Evolutionary conservation across 92 coral and sea anemone species (phyloP).

Genomic region (Zoanthus gigantus): DNA sequence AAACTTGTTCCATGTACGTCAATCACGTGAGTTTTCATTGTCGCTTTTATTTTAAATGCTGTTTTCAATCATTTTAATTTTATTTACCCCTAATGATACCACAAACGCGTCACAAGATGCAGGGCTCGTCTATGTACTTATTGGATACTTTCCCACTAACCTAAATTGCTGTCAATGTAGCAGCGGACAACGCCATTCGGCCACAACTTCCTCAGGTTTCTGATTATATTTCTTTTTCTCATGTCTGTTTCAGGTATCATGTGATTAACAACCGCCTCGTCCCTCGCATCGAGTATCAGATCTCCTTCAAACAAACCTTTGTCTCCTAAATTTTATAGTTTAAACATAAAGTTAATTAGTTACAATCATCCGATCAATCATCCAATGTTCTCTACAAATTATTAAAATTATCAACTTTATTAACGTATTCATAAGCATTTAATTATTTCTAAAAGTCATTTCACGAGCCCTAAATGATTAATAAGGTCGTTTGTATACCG

Average conservation of each 20-base stretch:
- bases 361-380: background rate
- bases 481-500: too few relatives aligned
- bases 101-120: too few relatives aligned
- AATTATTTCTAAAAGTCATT: too few relatives aligned
- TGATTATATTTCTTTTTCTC: constrained; percentile 58
- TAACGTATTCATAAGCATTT: too few relatives aligned
- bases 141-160: constrained; percentile 3
- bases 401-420: too few relatives aligned
- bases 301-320: constrained; percentile 80
- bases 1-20: too few relatives aligned
- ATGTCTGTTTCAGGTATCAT: constrained; percentile 57
- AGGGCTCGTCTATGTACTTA: too few relatives aligned
- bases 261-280: constrained; percentile 64
- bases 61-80: too few relatives aligned
- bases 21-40: too few relatives aligned
- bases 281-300: constrained; percentile 57
- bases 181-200: constrained; percentile 50
- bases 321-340: constrained; percentile 10
- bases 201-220: constrained; percentile 54
- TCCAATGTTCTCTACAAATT: background rate
- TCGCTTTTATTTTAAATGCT: too few relatives aligned
- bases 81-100: too few relatives aligned
- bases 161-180: constrained; percentile 40
- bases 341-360: background rate
- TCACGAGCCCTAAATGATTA: too few relatives aligned